Conservation (phyloP, 2,888 invertebrate species). For the Acanthosepion pharaonis region DNA sequence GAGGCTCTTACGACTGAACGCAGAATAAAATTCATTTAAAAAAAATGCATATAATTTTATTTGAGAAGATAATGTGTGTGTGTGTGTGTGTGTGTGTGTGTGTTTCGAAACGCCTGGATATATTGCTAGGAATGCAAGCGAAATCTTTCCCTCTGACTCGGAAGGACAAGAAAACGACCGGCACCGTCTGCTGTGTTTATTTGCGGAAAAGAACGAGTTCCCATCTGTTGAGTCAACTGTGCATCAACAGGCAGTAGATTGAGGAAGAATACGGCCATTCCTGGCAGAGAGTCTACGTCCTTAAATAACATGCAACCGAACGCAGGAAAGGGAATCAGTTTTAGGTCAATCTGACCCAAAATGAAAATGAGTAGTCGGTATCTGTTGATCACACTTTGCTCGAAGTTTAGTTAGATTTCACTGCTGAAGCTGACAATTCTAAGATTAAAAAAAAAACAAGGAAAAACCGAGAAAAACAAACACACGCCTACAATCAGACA, state of each 20-base stretch:
- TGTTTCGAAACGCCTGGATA: background rate
- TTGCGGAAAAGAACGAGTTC: background rate
- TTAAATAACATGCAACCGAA: background rate
- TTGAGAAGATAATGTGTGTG: background rate
- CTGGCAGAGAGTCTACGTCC: background rate
- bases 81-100: no score
- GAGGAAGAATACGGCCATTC: background rate
- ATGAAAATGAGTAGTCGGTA: background rate
- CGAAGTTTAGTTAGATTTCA: background rate
- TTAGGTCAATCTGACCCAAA: background rate
- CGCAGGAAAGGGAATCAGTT: background rate
- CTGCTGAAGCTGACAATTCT: background rate
- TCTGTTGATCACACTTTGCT: no score
- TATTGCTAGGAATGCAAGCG: background rate
- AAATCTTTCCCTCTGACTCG: background rate
- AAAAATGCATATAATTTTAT: background rate
- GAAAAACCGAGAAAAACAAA: background rate
- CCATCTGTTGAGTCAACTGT: slow-evolving; percentile 1
- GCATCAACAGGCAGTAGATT: background rate
- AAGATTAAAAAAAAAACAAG: background rate
- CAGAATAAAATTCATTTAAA: background rate
- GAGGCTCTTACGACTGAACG: background rate
- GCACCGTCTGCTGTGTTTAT: background rate
- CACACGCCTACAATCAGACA: background rate
- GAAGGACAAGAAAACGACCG: background rate